These are phyloP conservation scores for Tricholauxania praeusta DNA, from an alignment of 2,888 invertebrate genomes.

Conservation along the genomic window DNA sequence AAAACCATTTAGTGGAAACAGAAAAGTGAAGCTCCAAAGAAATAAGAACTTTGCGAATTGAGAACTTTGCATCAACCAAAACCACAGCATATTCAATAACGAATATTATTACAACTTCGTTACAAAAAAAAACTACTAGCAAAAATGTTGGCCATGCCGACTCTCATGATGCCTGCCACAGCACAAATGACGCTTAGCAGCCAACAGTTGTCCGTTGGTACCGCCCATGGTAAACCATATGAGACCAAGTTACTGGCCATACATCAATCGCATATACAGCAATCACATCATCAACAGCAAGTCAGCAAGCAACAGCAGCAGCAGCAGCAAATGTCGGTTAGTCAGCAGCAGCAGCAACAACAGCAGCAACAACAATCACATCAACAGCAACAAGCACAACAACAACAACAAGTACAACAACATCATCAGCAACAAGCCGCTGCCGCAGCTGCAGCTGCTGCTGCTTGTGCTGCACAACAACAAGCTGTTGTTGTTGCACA, in stretches of 20 bases:
- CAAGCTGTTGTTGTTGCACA: constrained; percentile 56
- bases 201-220: constrained; percentile 66
- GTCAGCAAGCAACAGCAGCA: constrained; percentile 51
- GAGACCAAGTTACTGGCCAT: constrained; percentile 68
- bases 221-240: constrained; percentile 66
- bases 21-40: constrained; percentile 43
- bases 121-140: constrained; percentile 26
- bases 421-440: constrained; percentile 49
- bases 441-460: constrained; percentile 59
- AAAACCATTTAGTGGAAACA: constrained; percentile 32
- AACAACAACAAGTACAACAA: constrained; percentile 51
- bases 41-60: constrained; percentile 43
- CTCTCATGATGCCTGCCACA: constrained; percentile 69
- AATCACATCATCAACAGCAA: constrained; percentile 53
- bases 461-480: constrained; percentile 61
- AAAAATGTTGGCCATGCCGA: constrained; percentile 69
- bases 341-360: constrained; percentile 61
- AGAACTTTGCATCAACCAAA: not conserved
- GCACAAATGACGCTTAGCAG: constrained; percentile 69
- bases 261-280: constrained; percentile 68
- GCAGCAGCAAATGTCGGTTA: constrained; percentile 59
- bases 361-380: constrained; percentile 53
- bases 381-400: constrained; percentile 55
- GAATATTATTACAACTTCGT: not conserved
- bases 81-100: constrained; percentile 2